Percentiles rank a stretch among this genome's conserved stretches.
phyloP scores from a whole-genome alignment of 2,797 vertebrate genomes.

The Arctocebus calabarensis region DNA sequence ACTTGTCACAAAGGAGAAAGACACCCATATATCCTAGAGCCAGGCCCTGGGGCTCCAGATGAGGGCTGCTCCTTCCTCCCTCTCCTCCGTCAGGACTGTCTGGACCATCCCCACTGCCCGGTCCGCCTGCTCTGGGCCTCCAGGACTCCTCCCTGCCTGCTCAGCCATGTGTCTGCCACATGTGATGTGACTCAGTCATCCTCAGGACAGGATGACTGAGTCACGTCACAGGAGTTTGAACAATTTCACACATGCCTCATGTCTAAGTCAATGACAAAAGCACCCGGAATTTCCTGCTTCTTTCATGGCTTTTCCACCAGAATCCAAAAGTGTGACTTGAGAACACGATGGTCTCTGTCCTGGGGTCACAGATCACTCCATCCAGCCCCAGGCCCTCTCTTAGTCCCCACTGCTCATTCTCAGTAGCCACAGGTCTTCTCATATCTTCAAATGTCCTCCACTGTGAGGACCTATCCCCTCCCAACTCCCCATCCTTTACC shows the following conservation, averaged over 20 bases:
- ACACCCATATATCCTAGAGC: not conserved
- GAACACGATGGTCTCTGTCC: not conserved
- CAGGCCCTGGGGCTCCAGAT: too few relatives aligned
- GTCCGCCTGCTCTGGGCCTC: not conserved
- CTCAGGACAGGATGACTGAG: not conserved
- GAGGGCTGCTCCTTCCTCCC: not conserved
- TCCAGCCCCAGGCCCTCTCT: not conserved
- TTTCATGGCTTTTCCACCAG: not conserved
- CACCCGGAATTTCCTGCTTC: not conserved
- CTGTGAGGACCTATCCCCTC: not conserved
- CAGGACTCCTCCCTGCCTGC: not conserved
- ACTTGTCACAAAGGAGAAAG: not conserved
- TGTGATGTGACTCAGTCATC: too few relatives aligned
- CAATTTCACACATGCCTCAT: conserved; percentile 47
- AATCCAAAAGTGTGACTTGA: not conserved
- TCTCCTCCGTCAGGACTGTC: not conserved
- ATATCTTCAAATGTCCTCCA: not conserved
- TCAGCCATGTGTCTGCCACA: not conserved
- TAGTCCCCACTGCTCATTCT: not conserved
- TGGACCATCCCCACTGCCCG: too few relatives aligned
- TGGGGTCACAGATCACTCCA: not conserved
- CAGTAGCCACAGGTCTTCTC: not conserved
- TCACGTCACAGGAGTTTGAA: not conserved
- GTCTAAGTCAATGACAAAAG: conserved; percentile 16
- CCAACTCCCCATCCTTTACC: not conserved